Evolutionary conservation across 1,140 invertebrate genomes (phyloP).

Genomic region (Drosophila truncata): DNA sequence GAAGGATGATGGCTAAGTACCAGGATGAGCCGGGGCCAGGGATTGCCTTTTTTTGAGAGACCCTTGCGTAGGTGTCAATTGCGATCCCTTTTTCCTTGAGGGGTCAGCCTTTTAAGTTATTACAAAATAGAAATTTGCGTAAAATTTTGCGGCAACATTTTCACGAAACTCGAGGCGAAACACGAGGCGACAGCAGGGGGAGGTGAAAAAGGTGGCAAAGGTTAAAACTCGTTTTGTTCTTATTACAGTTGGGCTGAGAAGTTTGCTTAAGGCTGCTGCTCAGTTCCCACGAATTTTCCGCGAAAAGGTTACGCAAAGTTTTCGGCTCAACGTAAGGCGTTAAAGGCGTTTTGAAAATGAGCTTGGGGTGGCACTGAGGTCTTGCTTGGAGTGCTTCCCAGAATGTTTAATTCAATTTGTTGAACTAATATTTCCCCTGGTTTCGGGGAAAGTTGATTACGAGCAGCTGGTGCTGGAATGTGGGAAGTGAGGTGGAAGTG

Average conservation of each 20-base stretch:
- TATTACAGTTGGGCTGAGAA: constrained; percentile 44
- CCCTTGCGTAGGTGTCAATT: constrained; percentile 30
- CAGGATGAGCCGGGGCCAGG: constrained; percentile 6
- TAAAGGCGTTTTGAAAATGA: constrained; percentile 28
- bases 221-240: constrained; percentile 54
- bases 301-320: constrained; percentile 62
- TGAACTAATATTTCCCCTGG: constrained; percentile 44
- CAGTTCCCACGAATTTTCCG: constrained; percentile 35
- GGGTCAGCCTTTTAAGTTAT: constrained; percentile 46
- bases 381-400: constrained; percentile 28
- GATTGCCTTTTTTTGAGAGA: background rate
- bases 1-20: constrained; percentile 33
- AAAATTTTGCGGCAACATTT: constrained; percentile 56
- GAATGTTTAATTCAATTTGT: constrained; percentile 65
- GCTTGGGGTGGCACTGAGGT: background rate
- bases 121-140: constrained; percentile 49
- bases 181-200: background rate
- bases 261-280: constrained; percentile 47
- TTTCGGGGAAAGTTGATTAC: constrained; percentile 29
- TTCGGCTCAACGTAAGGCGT: constrained; percentile 15
- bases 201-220: constrained; percentile 29
- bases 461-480: constrained; percentile 29
- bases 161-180: constrained; percentile 39
- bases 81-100: constrained; percentile 23
- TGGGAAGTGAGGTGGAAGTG: constrained; percentile 30